Base-by-base conservation (phyloP, 2,797 vertebrate species). In the Uromys caudimaculatus region DNA sequence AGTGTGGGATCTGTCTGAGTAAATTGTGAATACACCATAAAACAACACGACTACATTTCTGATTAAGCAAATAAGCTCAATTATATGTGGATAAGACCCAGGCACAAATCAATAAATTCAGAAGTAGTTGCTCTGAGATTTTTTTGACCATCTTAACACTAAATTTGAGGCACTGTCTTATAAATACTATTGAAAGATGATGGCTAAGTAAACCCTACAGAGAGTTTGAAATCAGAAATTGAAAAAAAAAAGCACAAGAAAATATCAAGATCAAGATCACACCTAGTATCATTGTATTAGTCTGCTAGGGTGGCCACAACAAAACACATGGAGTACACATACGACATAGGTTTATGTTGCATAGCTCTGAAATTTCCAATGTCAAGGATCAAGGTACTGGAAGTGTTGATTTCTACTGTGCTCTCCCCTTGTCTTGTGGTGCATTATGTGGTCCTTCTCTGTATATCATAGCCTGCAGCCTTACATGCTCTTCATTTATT, bases 1-100 rank as follows among this genome's bases (percentile, higher is more conserved):
- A 41, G 32, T n/a, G 38, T 92, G 91, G 32, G 73, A 94, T 94
- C 78, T 95, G 78, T 88, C 95, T 95, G 89, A 92, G 77, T 95
- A 91, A 78, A 84, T 91, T 92, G 41, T 67, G 91, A 78, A 73
- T 71, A 82, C 8, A 97, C n/a, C 62, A 52, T 96, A 67, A 97
- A 95, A 92, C 50, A 94, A 85, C 91, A 86, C 94, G 77, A 69
- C 21, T 8, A 3, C 89, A 76, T 94, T 87, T 96, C 47, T 91
- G 71, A 97, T 91, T 78, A 94, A 95, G 50, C 69, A 96, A 50
- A 86, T 91, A 81, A 94, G 23, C 27, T 73, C 50, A 52, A 47
- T 84, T 85, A 9, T 29, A 82, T 76, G 17, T 85, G 86, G 69
- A 89, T 84, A 88, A 73, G 54, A 84, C 56, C 44, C n/a, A 4